Evolutionary conservation across 1,140 invertebrate genomes (phyloP).

Genomic region (Bombus polaris): DNA sequence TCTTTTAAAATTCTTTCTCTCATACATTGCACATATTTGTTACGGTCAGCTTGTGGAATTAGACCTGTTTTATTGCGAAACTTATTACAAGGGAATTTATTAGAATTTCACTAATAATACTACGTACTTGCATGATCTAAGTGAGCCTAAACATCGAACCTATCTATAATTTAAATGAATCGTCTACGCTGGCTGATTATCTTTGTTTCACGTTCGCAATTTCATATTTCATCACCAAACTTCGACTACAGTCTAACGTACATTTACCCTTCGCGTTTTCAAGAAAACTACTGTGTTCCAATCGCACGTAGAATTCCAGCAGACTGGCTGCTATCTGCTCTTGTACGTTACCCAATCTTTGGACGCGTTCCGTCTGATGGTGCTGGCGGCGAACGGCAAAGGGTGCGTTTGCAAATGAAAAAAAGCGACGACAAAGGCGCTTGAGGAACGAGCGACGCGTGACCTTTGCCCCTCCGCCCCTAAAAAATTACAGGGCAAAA

Average conservation of each 20-base stretch:
- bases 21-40: too few species aligned
- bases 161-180: too few species aligned
- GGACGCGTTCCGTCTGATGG: background rate
- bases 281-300: conserved; percentile 12
- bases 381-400: conserved; percentile 10
- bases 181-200: too few species aligned
- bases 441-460: background rate
- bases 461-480: background rate
- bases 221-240: background rate
- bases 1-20: background rate
- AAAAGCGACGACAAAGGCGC: conserved; percentile 41
- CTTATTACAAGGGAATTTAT: too few species aligned
- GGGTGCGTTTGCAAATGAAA: conserved; percentile 50
- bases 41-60: too few species aligned
- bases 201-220: background rate
- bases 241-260: background rate
- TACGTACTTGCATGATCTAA: too few species aligned
- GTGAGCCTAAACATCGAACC: too few species aligned
- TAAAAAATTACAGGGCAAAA: conserved; percentile 64
- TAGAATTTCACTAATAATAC: too few species aligned
- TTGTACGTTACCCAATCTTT: background rate
- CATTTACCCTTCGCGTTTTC: background rate
- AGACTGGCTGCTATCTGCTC: background rate
- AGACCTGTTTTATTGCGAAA: too few species aligned
- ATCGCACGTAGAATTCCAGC: background rate